Base-by-base conservation (phyloP, 2,797 vertebrate species). In the Sebastes hopkinsi region DNA sequence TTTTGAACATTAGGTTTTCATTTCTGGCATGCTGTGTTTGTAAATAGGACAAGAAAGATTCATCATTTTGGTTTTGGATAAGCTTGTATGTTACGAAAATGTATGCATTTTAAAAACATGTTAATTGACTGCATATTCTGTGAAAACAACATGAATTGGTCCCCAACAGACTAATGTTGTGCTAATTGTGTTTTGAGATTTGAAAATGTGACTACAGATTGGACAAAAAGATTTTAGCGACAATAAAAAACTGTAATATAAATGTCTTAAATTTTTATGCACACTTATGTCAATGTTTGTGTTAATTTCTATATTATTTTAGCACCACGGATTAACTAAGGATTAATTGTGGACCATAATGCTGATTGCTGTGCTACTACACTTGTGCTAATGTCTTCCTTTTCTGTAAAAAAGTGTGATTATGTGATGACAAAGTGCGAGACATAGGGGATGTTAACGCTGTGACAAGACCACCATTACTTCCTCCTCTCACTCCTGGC, bases 361-460 rank as follows among this genome's bases (percentile, higher is more conserved):
- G 38, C 60, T 77, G 82, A 85, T 60, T 85, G 66, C 36, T 4
- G 68, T 72, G 82, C 75, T 87, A 90, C 85, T 85, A 90, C 78
- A 30, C 52, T 34, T 52, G 1, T 18, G 59, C 62, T 56, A 82
- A 83, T 88, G 81, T 85, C 85, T 84, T 80, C 75, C 67, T 82
- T 79, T 78, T 66, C 71, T 46, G 52, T 67, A 61, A 68, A 90
- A 83, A 91, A 30, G 80, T 83, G 81, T 65, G 80, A 90, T 80
- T 75, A 67, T 27, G 80, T 61, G 83, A 82, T 90, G 89, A 90
- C 87, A 87, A 84, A 70, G 87, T 91, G 94, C 73, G 88, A 94
- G 90, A 93, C 89, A 84, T 82, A 91, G 87, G 87, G 88, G 89
- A 88, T 84, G 81, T 81, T 86, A 88, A 89, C 25, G 62, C 79